phyloP scores from a whole-genome alignment of 2,888 invertebrate genomes.

The Trachelus iudaicus region DNA sequence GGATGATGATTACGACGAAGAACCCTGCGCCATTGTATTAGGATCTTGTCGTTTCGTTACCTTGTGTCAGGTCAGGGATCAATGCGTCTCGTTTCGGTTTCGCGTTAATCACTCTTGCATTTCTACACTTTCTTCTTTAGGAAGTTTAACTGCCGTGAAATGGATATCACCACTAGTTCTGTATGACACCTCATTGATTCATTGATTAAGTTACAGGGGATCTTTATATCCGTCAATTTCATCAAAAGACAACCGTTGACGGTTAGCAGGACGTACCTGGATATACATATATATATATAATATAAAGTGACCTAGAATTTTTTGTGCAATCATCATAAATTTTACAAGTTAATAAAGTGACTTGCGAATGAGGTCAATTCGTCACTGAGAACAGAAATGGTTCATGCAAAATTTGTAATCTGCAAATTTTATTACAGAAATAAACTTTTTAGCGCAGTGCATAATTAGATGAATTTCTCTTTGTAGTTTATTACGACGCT shows the following conservation, averaged over 20 bases:
- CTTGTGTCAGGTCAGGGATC: slow-evolving; percentile 32
- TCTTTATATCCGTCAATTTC: background rate
- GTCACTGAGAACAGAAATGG: no score
- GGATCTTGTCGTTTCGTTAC: background rate
- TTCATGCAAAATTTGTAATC: no score
- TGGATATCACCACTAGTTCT: background rate
- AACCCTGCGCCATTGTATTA: slow-evolving; percentile 3
- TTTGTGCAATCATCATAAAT: no score
- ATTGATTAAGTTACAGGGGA: background rate
- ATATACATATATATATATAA: no score
- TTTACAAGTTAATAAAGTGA: no score
- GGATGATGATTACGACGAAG: slow-evolving; percentile 43
- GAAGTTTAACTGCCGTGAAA: background rate
- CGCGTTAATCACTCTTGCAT: background rate
- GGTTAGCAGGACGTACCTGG: background rate
- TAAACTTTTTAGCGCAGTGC: background rate
- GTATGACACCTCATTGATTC: background rate
- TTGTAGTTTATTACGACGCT: background rate
- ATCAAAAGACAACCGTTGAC: background rate
- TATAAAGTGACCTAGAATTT: no score
- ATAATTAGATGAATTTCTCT: background rate
- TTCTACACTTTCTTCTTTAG: background rate
- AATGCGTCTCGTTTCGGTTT: background rate
- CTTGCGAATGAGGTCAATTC: no score
- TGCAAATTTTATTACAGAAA: background rate